These are phyloP conservation scores for Caranx melampygus DNA, from an alignment of 2,113 vertebrate genomes.

Conservation along the genomic window DNA sequence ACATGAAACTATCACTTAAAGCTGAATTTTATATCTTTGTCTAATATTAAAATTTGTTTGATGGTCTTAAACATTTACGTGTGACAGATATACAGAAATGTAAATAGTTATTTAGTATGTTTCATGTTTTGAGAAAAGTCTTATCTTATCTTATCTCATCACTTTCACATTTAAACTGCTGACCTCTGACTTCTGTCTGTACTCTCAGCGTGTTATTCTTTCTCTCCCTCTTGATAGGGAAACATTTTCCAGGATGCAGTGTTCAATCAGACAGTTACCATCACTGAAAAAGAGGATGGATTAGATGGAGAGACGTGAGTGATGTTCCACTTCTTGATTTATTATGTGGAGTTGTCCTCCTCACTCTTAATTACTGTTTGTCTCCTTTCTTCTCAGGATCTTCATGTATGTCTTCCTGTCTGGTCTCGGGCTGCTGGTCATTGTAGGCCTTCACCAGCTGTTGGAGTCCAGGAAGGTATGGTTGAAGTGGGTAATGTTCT, in stretches of 20 bases:
- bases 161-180: no score
- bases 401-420: slow-evolving; percentile 98
- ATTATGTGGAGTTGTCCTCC: neutral
- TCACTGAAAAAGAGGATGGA: slow-evolving; percentile 95
- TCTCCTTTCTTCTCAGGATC: slow-evolving; percentile 83
- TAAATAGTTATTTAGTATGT: no score
- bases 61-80: no score
- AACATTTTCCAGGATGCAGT: slow-evolving; percentile 98
- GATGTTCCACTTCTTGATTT: neutral
- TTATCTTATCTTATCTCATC: no score
- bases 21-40: no score
- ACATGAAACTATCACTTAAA: no score
- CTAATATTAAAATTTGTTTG: no score
- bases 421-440: slow-evolving; percentile 91
- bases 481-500: neutral
- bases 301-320: slow-evolving; percentile 98
- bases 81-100: no score
- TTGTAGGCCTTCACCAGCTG: slow-evolving; percentile 95
- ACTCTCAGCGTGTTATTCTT: neutral
- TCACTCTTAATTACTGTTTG: no score
- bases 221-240: slow-evolving; percentile 80
- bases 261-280: slow-evolving; percentile 98
- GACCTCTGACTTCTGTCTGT: no score
- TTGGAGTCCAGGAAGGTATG: slow-evolving; percentile 96
- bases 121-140: no score